phyloP scores from a whole-genome alignment of 2,888 invertebrate species.

The Imbricaverruca yamaguchii region DNA sequence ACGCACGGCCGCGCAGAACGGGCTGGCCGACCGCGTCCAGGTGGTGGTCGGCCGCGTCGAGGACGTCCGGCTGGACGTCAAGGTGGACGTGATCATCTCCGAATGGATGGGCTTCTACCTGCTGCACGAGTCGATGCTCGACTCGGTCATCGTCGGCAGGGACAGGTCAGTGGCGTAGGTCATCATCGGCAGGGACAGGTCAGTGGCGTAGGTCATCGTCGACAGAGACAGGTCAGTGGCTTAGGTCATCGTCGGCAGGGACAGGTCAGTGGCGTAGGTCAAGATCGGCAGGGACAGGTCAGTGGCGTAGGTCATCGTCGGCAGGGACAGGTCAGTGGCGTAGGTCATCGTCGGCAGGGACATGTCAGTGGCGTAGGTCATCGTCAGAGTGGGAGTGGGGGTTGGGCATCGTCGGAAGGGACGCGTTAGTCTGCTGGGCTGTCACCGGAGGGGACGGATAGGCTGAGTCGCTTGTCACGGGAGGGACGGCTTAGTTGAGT shows the following conservation, averaged over 20 bases:
- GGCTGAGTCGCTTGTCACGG: no score
- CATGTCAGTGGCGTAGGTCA: conserved; percentile 43
- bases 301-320: no score
- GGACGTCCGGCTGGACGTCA: conserved; percentile 57
- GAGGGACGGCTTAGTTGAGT: no score
- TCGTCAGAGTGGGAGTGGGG: no score
- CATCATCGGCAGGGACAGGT: conserved; percentile 54
- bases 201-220: no score
- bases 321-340: no score
- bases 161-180: conserved; percentile 50
- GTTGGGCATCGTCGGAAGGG: no score
- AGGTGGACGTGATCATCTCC: conserved; percentile 83
- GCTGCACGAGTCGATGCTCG: conserved; percentile 90
- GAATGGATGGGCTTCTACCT: conserved; percentile 99
- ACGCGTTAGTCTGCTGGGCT: no score
- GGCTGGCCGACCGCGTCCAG: conserved; percentile 53
- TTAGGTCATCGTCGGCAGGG: conserved; percentile 69
- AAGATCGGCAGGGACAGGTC: conserved; percentile 62
- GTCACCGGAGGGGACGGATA: no score
- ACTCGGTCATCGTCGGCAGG: conserved; percentile 74
- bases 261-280: conserved; percentile 47
- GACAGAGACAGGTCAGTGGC: no score
- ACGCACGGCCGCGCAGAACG: conserved; percentile 59
- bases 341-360: conserved; percentile 72
- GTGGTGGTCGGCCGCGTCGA: conserved; percentile 69